These are phyloP conservation scores for Leptopilina clavipes DNA, from an alignment of 1,140 invertebrate genomes.

Conservation along the genomic window DNA sequence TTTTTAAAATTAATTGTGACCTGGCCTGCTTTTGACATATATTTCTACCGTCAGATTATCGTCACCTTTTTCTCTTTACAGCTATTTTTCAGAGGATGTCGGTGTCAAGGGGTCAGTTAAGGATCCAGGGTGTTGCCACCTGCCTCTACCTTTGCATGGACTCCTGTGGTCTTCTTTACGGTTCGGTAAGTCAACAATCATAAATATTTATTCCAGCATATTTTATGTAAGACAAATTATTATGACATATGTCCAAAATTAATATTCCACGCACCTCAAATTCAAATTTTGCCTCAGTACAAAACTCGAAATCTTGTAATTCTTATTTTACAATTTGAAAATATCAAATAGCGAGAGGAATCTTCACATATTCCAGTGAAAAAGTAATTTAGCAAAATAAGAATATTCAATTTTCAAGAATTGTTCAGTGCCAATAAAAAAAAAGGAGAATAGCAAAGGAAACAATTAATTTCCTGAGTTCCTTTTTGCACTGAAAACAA, in stretches of 20 bases:
- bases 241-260: neutral
- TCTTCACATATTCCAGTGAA: too few relatives aligned
- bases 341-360: too few relatives aligned
- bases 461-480: too few relatives aligned
- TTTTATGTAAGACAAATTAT: slow-evolving; percentile 20
- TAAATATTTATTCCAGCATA: slow-evolving; percentile 38
- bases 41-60: slow-evolving; percentile 17
- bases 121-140: slow-evolving; percentile 88
- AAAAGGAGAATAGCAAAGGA: too few relatives aligned
- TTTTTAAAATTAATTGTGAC: slow-evolving; percentile 28
- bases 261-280: slow-evolving; percentile 4
- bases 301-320: too few relatives aligned
- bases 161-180: slow-evolving; percentile 86
- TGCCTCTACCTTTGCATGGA: slow-evolving; percentile 91
- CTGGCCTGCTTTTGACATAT: neutral
- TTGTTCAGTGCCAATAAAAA: too few relatives aligned
- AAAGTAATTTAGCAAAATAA: too few relatives aligned
- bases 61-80: slow-evolving; percentile 76
- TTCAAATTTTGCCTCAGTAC: neutral
- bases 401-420: too few relatives aligned
- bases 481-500: too few relatives aligned
- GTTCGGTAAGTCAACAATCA: slow-evolving; percentile 82
- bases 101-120: slow-evolving; percentile 84
- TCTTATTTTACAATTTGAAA: too few relatives aligned
- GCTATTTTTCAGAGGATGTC: slow-evolving; percentile 88